Percentiles rank a stretch among this genome's conserved stretches.
phyloP scores from a whole-genome alignment of 2,113 vertebrate genomes.

The Micromys minutus region DNA sequence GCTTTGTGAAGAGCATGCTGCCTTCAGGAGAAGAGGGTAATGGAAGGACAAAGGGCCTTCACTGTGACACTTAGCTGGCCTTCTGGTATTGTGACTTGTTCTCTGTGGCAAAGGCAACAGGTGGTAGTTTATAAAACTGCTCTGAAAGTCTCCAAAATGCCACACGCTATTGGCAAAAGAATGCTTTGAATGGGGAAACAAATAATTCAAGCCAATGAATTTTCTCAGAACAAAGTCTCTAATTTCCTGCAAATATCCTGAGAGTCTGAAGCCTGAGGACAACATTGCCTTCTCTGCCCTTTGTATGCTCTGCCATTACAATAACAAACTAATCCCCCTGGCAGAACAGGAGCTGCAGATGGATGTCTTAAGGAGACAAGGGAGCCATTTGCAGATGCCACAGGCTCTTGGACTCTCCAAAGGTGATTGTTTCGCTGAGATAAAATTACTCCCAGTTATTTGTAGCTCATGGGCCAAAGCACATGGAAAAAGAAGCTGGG shows the following conservation, averaged over 20 bases:
- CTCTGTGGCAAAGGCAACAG: constrained; percentile 18
- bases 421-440: constrained; percentile 47
- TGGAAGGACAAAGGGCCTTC: background rate
- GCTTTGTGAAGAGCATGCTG: background rate
- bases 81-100: background rate
- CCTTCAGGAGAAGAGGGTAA: background rate
- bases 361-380: constrained; percentile 42
- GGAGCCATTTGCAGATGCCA: constrained; percentile 35
- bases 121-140: background rate
- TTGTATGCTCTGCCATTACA: constrained; percentile 2
- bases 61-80: background rate
- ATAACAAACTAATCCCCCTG: constrained; percentile 48
- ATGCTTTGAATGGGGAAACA: constrained; percentile 73
- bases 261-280: constrained; percentile 46
- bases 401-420: constrained; percentile 41
- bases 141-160: constrained; percentile 45
- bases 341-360: constrained; percentile 35
- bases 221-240: constrained; percentile 68
- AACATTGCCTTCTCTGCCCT: constrained; percentile 35
- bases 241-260: constrained; percentile 77
- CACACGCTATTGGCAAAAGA: constrained; percentile 54
- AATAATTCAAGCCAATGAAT: constrained; percentile 64
- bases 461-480: constrained; percentile 58
- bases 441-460: constrained; percentile 71
- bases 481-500: background rate